phyloP scores from a whole-genome alignment of 2,888 invertebrate species.

The Eurois occulta region DNA sequence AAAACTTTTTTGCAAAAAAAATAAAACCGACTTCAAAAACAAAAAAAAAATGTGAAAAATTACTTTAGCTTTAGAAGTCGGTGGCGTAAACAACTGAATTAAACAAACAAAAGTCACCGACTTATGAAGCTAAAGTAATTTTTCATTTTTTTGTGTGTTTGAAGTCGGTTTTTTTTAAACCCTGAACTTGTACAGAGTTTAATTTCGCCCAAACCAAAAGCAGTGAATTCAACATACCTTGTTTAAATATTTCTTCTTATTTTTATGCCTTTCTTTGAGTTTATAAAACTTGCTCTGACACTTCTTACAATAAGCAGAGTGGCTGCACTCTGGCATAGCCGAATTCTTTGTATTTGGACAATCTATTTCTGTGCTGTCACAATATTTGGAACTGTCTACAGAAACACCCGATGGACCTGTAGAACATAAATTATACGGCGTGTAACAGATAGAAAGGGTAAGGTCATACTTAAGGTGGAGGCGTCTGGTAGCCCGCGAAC shows the following conservation, averaged over 20 bases:
- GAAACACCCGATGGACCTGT: constrained; percentile 68
- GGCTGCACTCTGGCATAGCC: constrained; percentile 73
- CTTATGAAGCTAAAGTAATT: too few species aligned
- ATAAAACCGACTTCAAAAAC: too few species aligned
- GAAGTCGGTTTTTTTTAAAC: too few species aligned
- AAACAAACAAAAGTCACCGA: too few species aligned
- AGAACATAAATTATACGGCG: constrained; percentile 48
- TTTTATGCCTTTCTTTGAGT: constrained; percentile 76
- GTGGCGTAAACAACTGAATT: too few species aligned
- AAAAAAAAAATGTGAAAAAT: too few species aligned
- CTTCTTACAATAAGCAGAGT: constrained; percentile 74
- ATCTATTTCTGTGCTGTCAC: constrained; percentile 59
- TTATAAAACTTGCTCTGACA: constrained; percentile 74
- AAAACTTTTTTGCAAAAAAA: too few species aligned
- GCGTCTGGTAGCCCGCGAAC: too few species aligned
- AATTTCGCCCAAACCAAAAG: not conserved
- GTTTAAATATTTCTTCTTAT: constrained; percentile 72
- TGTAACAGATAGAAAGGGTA: not conserved
- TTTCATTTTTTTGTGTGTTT: too few species aligned
- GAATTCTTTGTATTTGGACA: constrained; percentile 33
- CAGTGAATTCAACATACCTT: constrained; percentile 70
- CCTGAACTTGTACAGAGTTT: not conserved
- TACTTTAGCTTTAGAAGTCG: too few species aligned
- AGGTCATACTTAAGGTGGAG: not conserved
- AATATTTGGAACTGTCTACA: constrained; percentile 58